Conservation (phyloP, 2,888 invertebrate genomes). For the Tenthredo distinguenda region DNA sequence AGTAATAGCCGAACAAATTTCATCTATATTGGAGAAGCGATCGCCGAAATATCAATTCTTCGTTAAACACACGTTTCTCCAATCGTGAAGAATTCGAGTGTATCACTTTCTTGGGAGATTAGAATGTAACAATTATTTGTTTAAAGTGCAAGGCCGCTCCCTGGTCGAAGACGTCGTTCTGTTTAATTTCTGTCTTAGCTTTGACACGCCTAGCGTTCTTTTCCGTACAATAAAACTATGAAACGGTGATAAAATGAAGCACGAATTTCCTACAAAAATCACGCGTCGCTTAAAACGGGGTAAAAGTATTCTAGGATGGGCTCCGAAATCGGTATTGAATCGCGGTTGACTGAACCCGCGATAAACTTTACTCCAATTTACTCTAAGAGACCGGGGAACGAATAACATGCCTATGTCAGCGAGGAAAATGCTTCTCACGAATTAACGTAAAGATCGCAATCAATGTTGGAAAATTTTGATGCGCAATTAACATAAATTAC, state of each 20-base stretch:
- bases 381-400: background rate
- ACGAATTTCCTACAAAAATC: background rate
- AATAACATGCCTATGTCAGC: background rate
- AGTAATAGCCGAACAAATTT: background rate
- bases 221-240: background rate
- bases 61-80: background rate
- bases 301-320: background rate
- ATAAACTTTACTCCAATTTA: background rate
- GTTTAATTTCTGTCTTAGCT: background rate
- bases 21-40: background rate
- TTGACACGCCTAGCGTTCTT: background rate
- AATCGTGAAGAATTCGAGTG: background rate
- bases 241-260: background rate
- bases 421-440: background rate
- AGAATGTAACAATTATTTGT: background rate
- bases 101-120: background rate
- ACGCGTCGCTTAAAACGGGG: background rate
- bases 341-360: background rate
- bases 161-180: background rate
- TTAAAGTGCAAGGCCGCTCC: background rate
- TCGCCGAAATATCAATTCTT: background rate
- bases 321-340: background rate
- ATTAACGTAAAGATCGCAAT: background rate
- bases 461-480: background rate
- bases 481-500: background rate